Conservation (phyloP, 2,888 invertebrate species). For the Stenodema calcarata region DNA sequence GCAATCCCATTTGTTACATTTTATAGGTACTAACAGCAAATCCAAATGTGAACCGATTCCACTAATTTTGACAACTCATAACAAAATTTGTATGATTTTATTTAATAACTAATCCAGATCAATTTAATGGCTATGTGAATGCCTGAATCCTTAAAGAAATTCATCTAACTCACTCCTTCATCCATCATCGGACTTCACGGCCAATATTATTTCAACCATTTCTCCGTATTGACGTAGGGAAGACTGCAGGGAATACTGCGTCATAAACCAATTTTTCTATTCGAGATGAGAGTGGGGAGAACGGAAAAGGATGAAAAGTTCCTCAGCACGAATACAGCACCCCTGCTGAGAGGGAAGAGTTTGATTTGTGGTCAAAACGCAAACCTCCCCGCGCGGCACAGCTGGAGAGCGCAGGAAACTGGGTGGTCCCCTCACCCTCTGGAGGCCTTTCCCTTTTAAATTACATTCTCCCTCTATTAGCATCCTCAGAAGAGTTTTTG, state of each 20-base stretch:
- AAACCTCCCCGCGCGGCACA: constrained; percentile 25
- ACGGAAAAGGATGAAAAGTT: neutral
- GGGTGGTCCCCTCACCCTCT: constrained; percentile 29
- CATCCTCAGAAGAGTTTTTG: constrained; percentile 27
- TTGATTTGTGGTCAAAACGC: constrained; percentile 41
- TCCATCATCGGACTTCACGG: too few species aligned
- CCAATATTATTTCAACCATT: too few species aligned
- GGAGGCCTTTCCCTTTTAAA: constrained; percentile 30
- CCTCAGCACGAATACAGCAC: neutral
- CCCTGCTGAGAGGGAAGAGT: constrained; percentile 2
- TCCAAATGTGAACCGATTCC: too few species aligned
- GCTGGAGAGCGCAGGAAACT: constrained; percentile 22
- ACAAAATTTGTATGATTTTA: too few species aligned
- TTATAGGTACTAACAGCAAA: too few species aligned
- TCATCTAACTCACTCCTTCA: too few species aligned
- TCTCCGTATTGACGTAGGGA: too few species aligned
- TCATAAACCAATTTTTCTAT: neutral
- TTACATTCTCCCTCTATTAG: constrained; percentile 29
- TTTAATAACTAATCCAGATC: too few species aligned
- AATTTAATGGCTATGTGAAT: too few species aligned
- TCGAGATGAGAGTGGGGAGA: neutral
- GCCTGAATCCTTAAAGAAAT: too few species aligned
- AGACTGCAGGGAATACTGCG: neutral
- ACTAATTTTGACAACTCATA: too few species aligned
- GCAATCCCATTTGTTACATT: too few species aligned